phyloP scores from a whole-genome alignment of 2,888 invertebrate species.

The Mellilla xanthometata region DNA sequence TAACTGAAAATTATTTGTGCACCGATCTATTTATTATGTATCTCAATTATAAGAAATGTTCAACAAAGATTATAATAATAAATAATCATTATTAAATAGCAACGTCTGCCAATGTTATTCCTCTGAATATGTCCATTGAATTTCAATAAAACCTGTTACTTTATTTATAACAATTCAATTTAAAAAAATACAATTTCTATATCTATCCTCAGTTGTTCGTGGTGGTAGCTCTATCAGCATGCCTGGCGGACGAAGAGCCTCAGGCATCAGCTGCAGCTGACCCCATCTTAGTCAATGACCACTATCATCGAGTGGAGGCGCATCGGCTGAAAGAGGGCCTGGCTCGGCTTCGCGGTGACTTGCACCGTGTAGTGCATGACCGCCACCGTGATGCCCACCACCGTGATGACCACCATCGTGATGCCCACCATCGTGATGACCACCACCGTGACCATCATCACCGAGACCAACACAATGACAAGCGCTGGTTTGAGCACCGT shows the following conservation, averaged over 20 bases:
- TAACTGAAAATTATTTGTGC: too few species aligned
- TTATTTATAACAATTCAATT: too few species aligned
- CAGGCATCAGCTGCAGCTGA: conserved; percentile 13
- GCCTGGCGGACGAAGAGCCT: conserved; percentile 20
- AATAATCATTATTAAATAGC: too few species aligned
- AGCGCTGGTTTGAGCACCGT: conserved; percentile 16
- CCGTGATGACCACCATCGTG: conserved; percentile 15
- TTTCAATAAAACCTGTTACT: too few species aligned
- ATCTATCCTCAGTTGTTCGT: conserved; percentile 38
- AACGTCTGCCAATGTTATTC: too few species aligned
- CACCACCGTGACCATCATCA: conserved; percentile 2
- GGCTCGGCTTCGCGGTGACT: conserved; percentile 18
- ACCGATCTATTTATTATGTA: too few species aligned
- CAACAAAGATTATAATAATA: too few species aligned
- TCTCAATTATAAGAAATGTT: too few species aligned
- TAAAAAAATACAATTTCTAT: too few species aligned
- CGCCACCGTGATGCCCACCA: conserved; percentile 12
- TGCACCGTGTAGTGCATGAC: conserved; percentile 10
- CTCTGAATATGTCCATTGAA: too few species aligned
- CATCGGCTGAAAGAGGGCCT: conserved; percentile 17
- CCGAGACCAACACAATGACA: conserved; percentile 1
- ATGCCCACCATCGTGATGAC: not conserved
- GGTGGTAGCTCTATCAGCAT: conserved; percentile 26
- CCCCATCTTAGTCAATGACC: conserved; percentile 11
- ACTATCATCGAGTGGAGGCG: conserved; percentile 13